A percentile compares a stretch with the other conserved stretches of the same genome.
Evolutionary conservation across 2,888 invertebrate species (phyloP).

Genomic region (Agrochola lota): DNA sequence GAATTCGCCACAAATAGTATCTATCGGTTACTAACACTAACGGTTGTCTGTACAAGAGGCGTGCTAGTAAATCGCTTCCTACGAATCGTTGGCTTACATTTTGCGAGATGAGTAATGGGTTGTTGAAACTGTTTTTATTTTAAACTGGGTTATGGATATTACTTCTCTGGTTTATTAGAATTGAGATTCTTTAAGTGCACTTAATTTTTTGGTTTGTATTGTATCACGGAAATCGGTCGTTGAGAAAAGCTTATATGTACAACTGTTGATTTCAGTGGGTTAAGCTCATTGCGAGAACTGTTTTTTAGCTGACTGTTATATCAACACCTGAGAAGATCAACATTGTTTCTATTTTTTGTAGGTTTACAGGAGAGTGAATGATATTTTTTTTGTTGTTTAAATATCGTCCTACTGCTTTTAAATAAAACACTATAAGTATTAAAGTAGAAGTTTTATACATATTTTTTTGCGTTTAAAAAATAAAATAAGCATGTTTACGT

Average conservation of each 20-base stretch:
- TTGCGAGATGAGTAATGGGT: conserved; percentile 20
- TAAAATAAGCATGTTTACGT: too few relatives aligned
- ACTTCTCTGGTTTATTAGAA: neutral
- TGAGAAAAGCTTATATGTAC: neutral
- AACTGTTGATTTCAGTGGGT: neutral
- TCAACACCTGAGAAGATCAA: too few relatives aligned
- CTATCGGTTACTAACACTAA: too few relatives aligned
- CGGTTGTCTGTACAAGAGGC: conserved; percentile 1
- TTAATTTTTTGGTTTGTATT: neutral
- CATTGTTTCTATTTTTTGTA: too few relatives aligned
- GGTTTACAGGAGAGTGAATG: too few relatives aligned
- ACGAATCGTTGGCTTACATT: conserved; percentile 2
- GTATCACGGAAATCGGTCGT: neutral
- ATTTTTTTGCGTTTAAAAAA: too few relatives aligned
- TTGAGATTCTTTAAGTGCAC: neutral
- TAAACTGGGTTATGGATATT: conserved; percentile 1
- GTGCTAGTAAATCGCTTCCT: conserved; percentile 29
- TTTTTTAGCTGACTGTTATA: too few relatives aligned
- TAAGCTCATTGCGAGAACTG: neutral
- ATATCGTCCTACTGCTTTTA: too few relatives aligned
- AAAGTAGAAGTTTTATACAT: too few relatives aligned
- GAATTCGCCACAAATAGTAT: conserved; percentile 58
- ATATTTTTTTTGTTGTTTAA: too few relatives aligned
- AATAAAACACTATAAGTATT: too few relatives aligned
- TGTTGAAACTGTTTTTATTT: conserved; percentile 10